Conservation (phyloP, 2,113 vertebrate species). For the Anhinga rufa region DNA sequence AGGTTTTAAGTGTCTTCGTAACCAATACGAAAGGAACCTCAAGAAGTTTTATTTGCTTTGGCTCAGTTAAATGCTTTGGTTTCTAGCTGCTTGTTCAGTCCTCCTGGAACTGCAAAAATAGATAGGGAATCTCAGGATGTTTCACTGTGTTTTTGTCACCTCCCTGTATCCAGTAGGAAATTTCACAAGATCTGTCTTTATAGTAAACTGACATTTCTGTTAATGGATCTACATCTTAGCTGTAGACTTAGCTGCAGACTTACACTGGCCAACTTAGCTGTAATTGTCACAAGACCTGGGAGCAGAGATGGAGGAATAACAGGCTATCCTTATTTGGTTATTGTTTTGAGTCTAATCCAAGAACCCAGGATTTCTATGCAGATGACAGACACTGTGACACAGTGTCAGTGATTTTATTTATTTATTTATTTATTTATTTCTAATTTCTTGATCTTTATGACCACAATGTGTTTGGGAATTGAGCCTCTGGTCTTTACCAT, state of each 20-base stretch:
- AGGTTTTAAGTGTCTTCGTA: slow-evolving; percentile 31
- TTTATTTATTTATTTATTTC: no score
- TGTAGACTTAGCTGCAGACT: slow-evolving; percentile 7
- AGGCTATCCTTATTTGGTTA: background rate
- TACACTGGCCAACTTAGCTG: background rate
- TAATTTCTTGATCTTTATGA: background rate
- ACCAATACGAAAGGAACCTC: background rate
- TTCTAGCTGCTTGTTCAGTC: background rate
- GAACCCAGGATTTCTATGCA: background rate
- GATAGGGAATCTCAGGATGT: slow-evolving; percentile 5
- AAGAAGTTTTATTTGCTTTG: slow-evolving; percentile 36
- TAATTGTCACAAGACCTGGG: background rate
- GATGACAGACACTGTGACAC: background rate
- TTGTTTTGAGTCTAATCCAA: background rate
- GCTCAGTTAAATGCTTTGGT: slow-evolving; percentile 11
- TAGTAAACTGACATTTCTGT: slow-evolving; percentile 35
- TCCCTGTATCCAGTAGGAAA: slow-evolving; percentile 11
- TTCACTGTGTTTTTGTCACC: slow-evolving; percentile 12
- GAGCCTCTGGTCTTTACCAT: background rate
- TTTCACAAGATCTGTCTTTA: slow-evolving; percentile 24
- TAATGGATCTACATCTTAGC: slow-evolving; percentile 9
- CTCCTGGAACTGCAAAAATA: slow-evolving; percentile 29
- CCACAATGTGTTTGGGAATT: background rate
- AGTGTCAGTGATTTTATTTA: background rate
- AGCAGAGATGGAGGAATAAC: background rate